A percentile compares a stretch with the other conserved stretches of the same genome.
Conservation (phyloP, 2,888 invertebrate genomes). For the Diarsia mendica region DNA sequence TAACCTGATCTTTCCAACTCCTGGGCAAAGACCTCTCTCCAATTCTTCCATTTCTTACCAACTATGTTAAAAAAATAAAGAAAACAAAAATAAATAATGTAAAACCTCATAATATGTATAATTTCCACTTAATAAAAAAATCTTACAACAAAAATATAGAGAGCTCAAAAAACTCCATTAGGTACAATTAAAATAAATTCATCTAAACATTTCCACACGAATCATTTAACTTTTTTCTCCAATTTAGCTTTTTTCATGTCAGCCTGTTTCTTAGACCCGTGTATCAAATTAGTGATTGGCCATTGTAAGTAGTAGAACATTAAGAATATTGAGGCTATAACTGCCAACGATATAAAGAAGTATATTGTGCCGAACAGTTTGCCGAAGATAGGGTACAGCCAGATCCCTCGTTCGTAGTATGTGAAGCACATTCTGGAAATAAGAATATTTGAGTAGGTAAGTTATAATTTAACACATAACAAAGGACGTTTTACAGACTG, state of each 20-base stretch:
- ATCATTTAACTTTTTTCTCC: slow-evolving; percentile 52
- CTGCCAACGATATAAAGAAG: slow-evolving; percentile 68
- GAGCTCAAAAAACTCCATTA: not conserved
- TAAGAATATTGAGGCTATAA: slow-evolving; percentile 55
- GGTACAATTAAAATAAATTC: slow-evolving; percentile 11
- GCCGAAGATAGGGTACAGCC: slow-evolving; percentile 81
- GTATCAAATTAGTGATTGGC: slow-evolving; percentile 70
- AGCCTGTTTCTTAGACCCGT: slow-evolving; percentile 55
- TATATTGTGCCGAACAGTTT: slow-evolving; percentile 74
- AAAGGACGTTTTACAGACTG: too few relatives aligned
- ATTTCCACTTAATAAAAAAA: not conserved
- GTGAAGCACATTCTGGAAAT: slow-evolving; percentile 83
- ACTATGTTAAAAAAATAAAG: not conserved
- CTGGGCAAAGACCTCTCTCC: too few relatives aligned
- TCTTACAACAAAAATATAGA: not conserved
- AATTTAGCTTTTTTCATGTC: slow-evolving; percentile 42
- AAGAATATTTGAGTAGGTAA: slow-evolving; percentile 31
- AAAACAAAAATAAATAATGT: not conserved
- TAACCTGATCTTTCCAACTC: too few relatives aligned
- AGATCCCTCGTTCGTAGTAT: slow-evolving; percentile 73
- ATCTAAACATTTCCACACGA: not conserved
- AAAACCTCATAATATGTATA: not conserved
- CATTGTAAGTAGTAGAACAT: slow-evolving; percentile 77
- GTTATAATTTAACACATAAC: too few relatives aligned
- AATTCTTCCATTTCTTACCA: too few relatives aligned